A percentile compares a stretch with the other conserved stretches of the same genome.
Evolutionary conservation across 2,113 vertebrate species (phyloP).

Genomic region (Hippopotamus amphibius): DNA sequence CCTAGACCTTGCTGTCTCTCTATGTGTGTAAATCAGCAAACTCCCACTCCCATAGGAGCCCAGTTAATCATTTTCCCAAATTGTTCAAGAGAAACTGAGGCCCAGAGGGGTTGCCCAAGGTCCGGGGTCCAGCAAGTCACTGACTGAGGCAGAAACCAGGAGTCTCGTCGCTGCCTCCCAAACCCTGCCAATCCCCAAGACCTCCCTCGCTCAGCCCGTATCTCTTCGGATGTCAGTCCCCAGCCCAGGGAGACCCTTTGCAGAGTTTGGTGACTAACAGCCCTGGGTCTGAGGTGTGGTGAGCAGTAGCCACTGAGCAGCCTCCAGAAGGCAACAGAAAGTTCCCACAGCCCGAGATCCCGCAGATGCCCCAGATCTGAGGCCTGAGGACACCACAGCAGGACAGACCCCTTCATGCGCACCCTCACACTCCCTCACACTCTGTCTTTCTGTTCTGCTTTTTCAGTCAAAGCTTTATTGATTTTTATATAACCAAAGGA

Average conservation of each 20-base stretch:
- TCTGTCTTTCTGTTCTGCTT: not conserved
- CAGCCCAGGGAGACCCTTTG: not conserved
- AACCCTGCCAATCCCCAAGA: too few relatives aligned
- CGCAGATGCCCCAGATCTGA: not conserved
- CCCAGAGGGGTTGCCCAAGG: not conserved
- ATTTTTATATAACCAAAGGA: not conserved
- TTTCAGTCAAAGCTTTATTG: not conserved
- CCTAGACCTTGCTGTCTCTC: not conserved
- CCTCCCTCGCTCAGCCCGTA: not conserved
- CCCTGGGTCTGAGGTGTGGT: not conserved
- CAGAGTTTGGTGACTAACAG: not conserved
- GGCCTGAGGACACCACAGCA: not conserved
- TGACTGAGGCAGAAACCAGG: not conserved
- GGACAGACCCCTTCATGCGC: too few relatives aligned
- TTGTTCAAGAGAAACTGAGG: not conserved
- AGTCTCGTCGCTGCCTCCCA: not conserved
- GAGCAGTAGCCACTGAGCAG: too few relatives aligned
- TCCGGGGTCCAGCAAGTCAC: not conserved
- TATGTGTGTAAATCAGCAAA: not conserved
- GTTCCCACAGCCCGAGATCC: not conserved
- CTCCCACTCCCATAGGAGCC: too few relatives aligned
- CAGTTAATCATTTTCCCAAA: not conserved
- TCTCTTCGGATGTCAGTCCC: not conserved
- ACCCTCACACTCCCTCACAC: not conserved
- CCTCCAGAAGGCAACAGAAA: not conserved